A percentile compares a stretch with the other conserved stretches of the same genome.
These are phyloP conservation scores for Carposina sasakii DNA, from an alignment of 1,140 invertebrate genomes.

Conservation along the genomic window DNA sequence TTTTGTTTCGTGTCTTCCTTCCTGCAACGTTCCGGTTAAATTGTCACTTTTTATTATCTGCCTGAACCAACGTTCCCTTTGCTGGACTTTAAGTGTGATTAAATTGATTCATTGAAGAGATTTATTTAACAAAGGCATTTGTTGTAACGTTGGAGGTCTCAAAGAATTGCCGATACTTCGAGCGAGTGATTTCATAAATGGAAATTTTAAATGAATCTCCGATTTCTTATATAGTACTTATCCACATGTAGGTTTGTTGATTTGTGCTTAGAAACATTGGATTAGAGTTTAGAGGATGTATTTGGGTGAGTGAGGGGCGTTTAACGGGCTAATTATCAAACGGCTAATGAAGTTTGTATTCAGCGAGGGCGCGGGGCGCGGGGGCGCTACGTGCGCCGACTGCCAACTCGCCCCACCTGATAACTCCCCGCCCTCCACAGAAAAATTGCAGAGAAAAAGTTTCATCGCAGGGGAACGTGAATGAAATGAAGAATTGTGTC, in stretches of 20 bases:
- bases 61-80: slow-evolving; percentile 24
- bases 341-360: slow-evolving; percentile 74
- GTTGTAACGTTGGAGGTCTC: too few relatives aligned
- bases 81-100: slow-evolving; percentile 4
- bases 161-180: too few relatives aligned
- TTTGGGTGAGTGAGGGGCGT: slow-evolving; percentile 61
- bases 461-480: slow-evolving; percentile 71
- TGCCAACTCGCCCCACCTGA: slow-evolving; percentile 66
- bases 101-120: slow-evolving; percentile 21
- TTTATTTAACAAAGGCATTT: too few relatives aligned
- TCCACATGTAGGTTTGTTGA: too few relatives aligned
- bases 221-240: too few relatives aligned
- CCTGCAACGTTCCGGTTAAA: slow-evolving; percentile 46
- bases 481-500: slow-evolving; percentile 72
- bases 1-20: slow-evolving; percentile 52
- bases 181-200: too few relatives aligned
- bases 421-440: slow-evolving; percentile 65
- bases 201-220: too few relatives aligned
- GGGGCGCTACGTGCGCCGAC: slow-evolving; percentile 63
- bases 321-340: slow-evolving; percentile 74
- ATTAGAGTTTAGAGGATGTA: slow-evolving; percentile 53
- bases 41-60: slow-evolving; percentile 55
- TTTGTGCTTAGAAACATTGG: too few relatives aligned
- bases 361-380: slow-evolving; percentile 52
- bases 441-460: slow-evolving; percentile 73